A percentile compares a stretch with the other conserved stretches of the same genome.
phyloP scores from a whole-genome alignment of 1,140 invertebrate genomes.

The Drosophila fuyamai region DNA sequence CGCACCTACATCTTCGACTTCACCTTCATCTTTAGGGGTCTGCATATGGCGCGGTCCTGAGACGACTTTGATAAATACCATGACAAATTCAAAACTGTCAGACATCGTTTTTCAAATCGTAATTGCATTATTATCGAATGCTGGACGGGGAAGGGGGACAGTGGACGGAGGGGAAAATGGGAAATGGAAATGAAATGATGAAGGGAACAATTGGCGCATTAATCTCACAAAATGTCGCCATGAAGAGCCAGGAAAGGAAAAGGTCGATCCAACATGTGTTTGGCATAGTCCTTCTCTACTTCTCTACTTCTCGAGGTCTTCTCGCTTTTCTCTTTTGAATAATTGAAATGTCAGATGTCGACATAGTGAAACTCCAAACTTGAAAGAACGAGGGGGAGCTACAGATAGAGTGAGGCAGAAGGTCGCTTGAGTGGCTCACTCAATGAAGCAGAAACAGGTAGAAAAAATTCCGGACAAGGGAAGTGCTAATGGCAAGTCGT shows the following conservation, averaged over 20 bases:
- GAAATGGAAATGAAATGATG: slow-evolving; percentile 73
- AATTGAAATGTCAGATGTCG: slow-evolving; percentile 74
- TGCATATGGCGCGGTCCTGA: slow-evolving; percentile 50
- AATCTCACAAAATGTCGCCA: slow-evolving; percentile 64
- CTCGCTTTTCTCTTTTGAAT: slow-evolving; percentile 47
- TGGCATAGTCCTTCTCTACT: slow-evolving; percentile 25
- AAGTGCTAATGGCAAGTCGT: slow-evolving; percentile 16
- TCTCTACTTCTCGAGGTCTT: slow-evolving; percentile 1
- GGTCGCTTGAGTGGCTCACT: slow-evolving; percentile 55
- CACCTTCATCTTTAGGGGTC: slow-evolving; percentile 24
- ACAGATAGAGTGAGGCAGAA: slow-evolving; percentile 16
- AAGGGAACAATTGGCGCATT: slow-evolving; percentile 83
- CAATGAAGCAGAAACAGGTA: slow-evolving; percentile 75
- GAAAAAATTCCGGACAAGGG: neutral
- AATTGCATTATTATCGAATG: slow-evolving; percentile 82
- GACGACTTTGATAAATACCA: slow-evolving; percentile 82
- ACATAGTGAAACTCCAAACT: slow-evolving; percentile 3
- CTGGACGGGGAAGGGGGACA: slow-evolving; percentile 13
- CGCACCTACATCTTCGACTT: slow-evolving; percentile 3
- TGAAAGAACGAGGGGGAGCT: slow-evolving; percentile 6
- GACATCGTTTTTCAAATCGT: slow-evolving; percentile 82
- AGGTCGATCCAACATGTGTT: slow-evolving; percentile 68
- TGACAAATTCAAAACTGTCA: slow-evolving; percentile 84
- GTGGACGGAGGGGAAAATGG: slow-evolving; percentile 36
- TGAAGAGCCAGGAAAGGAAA: slow-evolving; percentile 30